These are phyloP conservation scores for Apeltes quadracus DNA, from an alignment of 2,113 vertebrate genomes.

Conservation along the genomic window DNA sequence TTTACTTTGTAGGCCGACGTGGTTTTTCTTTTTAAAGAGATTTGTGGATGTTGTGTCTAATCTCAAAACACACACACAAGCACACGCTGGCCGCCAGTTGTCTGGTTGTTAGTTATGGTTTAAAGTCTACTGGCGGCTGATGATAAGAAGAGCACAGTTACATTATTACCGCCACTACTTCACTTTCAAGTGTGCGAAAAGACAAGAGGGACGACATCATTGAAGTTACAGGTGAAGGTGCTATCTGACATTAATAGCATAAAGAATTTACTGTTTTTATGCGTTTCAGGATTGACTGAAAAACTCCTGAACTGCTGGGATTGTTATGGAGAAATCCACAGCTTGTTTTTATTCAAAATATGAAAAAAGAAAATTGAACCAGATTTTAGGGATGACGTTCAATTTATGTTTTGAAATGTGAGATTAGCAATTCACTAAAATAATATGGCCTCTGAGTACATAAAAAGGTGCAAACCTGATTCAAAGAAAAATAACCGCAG, in stretches of 20 bases:
- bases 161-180: background rate
- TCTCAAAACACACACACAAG: background rate
- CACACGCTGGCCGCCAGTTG: constrained; percentile 23
- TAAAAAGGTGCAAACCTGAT: too few relatives aligned
- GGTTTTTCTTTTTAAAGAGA: background rate
- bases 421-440: too few relatives aligned
- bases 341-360: too few relatives aligned
- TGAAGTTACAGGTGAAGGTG: background rate
- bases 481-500: too few relatives aligned
- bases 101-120: background rate
- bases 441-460: background rate
- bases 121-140: constrained; percentile 19
- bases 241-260: background rate
- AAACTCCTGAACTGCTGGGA: too few relatives aligned
- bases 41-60: constrained; percentile 21
- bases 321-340: too few relatives aligned
- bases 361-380: too few relatives aligned
- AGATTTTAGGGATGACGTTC: too few relatives aligned
- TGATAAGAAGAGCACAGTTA: background rate
- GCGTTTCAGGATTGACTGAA: too few relatives aligned
- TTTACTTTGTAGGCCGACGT: background rate
- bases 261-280: background rate
- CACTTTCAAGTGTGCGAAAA: background rate
- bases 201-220: background rate
- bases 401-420: too few relatives aligned